Base-by-base conservation (phyloP, 2,113 vertebrate species). In the Eira barbara region DNA sequence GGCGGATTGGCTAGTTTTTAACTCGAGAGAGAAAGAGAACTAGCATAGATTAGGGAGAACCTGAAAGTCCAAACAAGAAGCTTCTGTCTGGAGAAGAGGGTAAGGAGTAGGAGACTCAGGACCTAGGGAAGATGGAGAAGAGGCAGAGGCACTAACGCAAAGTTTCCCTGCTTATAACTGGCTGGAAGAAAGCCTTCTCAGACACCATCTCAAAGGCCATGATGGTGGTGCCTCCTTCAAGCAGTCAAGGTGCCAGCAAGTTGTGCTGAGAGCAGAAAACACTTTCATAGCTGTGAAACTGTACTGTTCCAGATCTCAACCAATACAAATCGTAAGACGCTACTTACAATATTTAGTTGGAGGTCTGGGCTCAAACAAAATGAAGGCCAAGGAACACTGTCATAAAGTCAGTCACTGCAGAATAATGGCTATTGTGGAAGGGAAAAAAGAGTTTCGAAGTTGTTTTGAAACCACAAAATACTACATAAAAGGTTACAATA, bases 351-450 rank as follows among this genome's bases (percentile, higher is more conserved):
- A 92, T 29, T 74, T 80, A 52, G 59, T 67, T 80, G 5, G n/a
- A 89, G 69, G 55, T 59, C 84, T 91, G 90, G 97, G 61, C 23
- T 5, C 82, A 87, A 76, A 74, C 67, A 71, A 96, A 97, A 87
- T 13, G 52, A 90, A 81, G 63, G 49, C 92, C 91, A 95, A 92
- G 57, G 47, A 95, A 52, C 74, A 86, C 21, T 67, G 18, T 85
- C 59, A 82, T 34, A 31, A 95, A 94, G 55, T 89, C 45, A 91
- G 39, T 69, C 83, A 61, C 14, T 13, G 10, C 36, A 81, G 71
- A 96, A 87, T 52, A 95, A 39, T 69, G 45, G 31, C 49, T 90
- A 65, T 79, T 96, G 36, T 79, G 47, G 20, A 45, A 90, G 25
- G 81, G 25, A 23, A 71, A 92, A 34, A 94, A 92, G 11, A 91